Base-by-base conservation (phyloP, 2,797 vertebrate species). In the Chrosomus eos region DNA sequence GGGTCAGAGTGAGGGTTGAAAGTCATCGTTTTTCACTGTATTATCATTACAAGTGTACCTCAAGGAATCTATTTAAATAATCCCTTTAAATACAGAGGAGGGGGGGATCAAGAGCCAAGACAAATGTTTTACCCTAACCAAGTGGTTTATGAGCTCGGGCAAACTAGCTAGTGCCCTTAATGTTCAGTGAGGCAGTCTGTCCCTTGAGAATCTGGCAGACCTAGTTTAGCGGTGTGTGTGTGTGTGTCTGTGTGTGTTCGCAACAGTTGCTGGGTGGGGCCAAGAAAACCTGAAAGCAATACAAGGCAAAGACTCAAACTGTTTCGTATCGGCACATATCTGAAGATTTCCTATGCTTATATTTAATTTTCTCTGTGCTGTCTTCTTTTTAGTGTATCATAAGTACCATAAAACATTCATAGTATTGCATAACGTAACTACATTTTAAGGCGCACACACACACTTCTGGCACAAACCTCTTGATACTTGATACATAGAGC, bases 91-190 rank as follows among this genome's bases (percentile, higher is more conserved):
- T n/a, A n/a, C n/a, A n/a, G n/a, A n/a, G n/a, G 48, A 7, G 48
- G 8, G 28, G 38, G 45, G 11, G 73, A 81, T 78, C 71, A 75
- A 80, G 38, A 58, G 66, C 38, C 68, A 85, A 81, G 67, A 58
- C 75, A 79, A 77, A 58, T 73, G 77, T 68, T 92, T 73, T 82
- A n/a, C 74, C 60, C 67, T 83, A 45, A 79, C 67, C 58, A n/a
- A 43, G 31, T 81, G 82, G 60, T 53, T 75, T 80, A 86, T 88
- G 79, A 81, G 81, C 85, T 91, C 77, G 82, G 81, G 87, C 89
- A 93, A 81, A 89, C 70, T 40, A 92, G 90, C 93, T 91, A 94
- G 87, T 91, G 87, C 86, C 88, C 88, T 91, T 92, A 93, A 92
- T 93, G 90, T 91, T 92, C 83, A 83, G 88, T 89, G 91, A 90